Conservation (phyloP, 1,140 invertebrate species). For the Drosophila obscura region DNA sequence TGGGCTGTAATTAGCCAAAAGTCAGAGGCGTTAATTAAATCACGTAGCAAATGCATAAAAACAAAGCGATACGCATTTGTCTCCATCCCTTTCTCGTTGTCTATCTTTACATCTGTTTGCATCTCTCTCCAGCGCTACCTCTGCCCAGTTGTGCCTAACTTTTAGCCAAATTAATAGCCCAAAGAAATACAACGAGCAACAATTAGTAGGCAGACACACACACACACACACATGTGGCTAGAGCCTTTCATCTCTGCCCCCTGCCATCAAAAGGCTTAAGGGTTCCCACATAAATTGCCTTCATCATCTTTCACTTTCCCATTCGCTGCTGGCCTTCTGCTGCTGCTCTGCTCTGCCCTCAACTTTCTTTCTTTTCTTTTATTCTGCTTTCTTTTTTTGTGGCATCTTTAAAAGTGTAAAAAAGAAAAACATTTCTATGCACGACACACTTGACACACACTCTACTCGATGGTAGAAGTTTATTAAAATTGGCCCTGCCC, state of each 20-base stretch:
- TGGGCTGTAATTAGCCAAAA: slow-evolving; percentile 42
- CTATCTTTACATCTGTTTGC: not conserved
- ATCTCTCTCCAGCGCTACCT: too few relatives aligned
- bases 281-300: slow-evolving; percentile 68
- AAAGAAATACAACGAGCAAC: slow-evolving; percentile 41
- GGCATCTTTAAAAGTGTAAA: slow-evolving; percentile 17
- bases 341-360: not conserved
- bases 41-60: slow-evolving; percentile 79
- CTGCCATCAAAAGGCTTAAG: slow-evolving; percentile 70
- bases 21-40: slow-evolving; percentile 66
- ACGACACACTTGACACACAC: slow-evolving; percentile 32
- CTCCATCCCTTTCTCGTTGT: slow-evolving; percentile 3
- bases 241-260: slow-evolving; percentile 14
- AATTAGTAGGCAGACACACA: slow-evolving; percentile 22
- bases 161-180: slow-evolving; percentile 71
- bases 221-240: slow-evolving; percentile 33
- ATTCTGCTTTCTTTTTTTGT: slow-evolving; percentile 9
- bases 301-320: slow-evolving; percentile 69
- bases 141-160: slow-evolving; percentile 21
- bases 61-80: slow-evolving; percentile 52
- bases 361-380: slow-evolving; percentile 7
- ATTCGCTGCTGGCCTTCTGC: too few relatives aligned
- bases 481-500: slow-evolving; percentile 52
- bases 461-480: slow-evolving; percentile 23
- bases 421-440: slow-evolving; percentile 57